phyloP scores from a whole-genome alignment of 1,140 invertebrate species.

The Chlorops oryzae region DNA sequence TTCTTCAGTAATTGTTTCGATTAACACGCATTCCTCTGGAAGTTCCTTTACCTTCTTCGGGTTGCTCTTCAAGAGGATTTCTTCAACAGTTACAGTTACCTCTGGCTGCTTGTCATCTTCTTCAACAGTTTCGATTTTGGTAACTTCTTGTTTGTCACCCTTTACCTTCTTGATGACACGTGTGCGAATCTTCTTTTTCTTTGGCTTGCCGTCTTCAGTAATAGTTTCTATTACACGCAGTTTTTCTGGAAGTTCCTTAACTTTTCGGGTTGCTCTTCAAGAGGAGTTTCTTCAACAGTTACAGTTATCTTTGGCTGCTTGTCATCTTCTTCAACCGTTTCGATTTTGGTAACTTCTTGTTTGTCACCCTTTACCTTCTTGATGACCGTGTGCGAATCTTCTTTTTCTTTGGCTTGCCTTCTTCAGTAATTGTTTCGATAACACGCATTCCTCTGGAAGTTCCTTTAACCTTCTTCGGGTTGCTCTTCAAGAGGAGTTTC shows the following conservation, averaged over 20 bases:
- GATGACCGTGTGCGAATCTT: slow-evolving; percentile 12
- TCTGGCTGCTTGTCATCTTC: slow-evolving; percentile 30
- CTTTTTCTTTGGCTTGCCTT: slow-evolving; percentile 3
- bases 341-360: slow-evolving; percentile 17
- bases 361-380: slow-evolving; percentile 11
- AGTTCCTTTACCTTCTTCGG: slow-evolving; percentile 8
- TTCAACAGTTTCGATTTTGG: slow-evolving; percentile 30
- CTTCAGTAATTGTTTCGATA: slow-evolving; percentile 3
- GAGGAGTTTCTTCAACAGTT: slow-evolving; percentile 15
- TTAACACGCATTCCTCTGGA: slow-evolving; percentile 8
- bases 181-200: slow-evolving; percentile 27
- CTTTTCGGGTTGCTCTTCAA: slow-evolving; percentile 20
- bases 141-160: slow-evolving; percentile 21
- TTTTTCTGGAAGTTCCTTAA: slow-evolving; percentile 27
- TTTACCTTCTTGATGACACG: slow-evolving; percentile 24
- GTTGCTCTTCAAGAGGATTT: slow-evolving; percentile 12
- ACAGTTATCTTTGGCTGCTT: slow-evolving; percentile 29
- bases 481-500: no score
- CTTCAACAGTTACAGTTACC: slow-evolving; percentile 27
- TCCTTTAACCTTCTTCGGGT: slow-evolving; percentile 11
- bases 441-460: slow-evolving; percentile 9
- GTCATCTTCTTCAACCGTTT: slow-evolving; percentile 39
- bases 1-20: slow-evolving; percentile 18
- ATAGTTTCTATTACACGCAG: slow-evolving; percentile 17
- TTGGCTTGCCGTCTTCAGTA: slow-evolving; percentile 22